These are phyloP conservation scores for Leucozona laternaria DNA, from an alignment of 2,888 invertebrate genomes.

Conservation along the genomic window DNA sequence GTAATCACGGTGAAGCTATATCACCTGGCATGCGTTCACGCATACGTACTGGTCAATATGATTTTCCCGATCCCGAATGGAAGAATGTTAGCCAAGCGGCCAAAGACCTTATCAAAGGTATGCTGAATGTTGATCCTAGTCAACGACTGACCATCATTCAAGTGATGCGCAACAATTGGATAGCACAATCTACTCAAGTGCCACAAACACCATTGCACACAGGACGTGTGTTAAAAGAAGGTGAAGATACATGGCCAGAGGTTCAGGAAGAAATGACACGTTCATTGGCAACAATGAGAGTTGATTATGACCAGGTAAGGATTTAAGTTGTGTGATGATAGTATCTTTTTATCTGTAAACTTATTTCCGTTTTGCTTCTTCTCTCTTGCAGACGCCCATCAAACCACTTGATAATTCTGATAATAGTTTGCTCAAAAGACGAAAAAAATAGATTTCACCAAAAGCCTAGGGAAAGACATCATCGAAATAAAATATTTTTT, in stretches of 20 bases:
- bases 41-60: conserved; percentile 95
- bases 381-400: conserved; percentile 89
- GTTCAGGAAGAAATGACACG: conserved; percentile 99
- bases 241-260: conserved; percentile 97
- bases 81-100: conserved; percentile 96
- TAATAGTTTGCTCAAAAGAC: conserved; percentile 94
- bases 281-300: conserved; percentile 98
- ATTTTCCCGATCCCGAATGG: conserved; percentile 98
- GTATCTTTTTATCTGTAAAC: not conserved
- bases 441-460: conserved; percentile 84
- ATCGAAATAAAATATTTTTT: conserved; percentile 1
- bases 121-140: conserved; percentile 97
- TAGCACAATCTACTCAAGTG: conserved; percentile 92
- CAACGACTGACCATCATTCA: conserved; percentile 95
- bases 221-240: conserved; percentile 93
- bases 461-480: conserved; percentile 14
- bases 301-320: conserved; percentile 95
- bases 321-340: not conserved
- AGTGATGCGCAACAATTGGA: conserved; percentile 95
- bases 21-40: conserved; percentile 99
- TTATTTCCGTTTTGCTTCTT: not conserved
- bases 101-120: conserved; percentile 96
- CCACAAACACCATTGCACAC: conserved; percentile 98
- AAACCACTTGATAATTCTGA: conserved; percentile 97
- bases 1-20: conserved; percentile 98